Conservation (phyloP, 2,888 invertebrate species). For the Brenthis hecate region DNA sequence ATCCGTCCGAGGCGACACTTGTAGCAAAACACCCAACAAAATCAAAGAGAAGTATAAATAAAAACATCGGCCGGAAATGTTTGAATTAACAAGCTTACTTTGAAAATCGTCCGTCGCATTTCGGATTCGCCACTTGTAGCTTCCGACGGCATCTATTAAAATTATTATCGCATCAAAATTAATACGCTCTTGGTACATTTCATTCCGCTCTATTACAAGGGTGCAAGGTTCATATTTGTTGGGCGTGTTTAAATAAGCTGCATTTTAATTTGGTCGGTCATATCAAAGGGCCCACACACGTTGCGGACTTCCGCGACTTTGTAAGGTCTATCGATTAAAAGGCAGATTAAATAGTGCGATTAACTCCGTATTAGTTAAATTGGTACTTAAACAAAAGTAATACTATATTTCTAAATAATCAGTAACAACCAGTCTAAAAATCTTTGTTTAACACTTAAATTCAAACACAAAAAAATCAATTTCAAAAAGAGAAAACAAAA, state of each 20-base stretch:
- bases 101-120: constrained; percentile 46
- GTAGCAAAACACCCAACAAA: constrained; percentile 27
- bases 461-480: too few relatives aligned
- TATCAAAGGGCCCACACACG: constrained; percentile 64
- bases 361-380: background rate
- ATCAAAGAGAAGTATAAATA: constrained; percentile 46
- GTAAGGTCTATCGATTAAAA: constrained; percentile 43
- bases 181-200: constrained; percentile 12
- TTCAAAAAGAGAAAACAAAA: too few relatives aligned
- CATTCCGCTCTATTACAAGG: background rate
- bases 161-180: constrained; percentile 45
- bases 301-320: constrained; percentile 57
- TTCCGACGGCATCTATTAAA: constrained; percentile 49
- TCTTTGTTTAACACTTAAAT: too few relatives aligned
- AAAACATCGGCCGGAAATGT: constrained; percentile 50
- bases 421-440: too few relatives aligned
- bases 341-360: constrained; percentile 25
- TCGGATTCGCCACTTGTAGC: constrained; percentile 51
- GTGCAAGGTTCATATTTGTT: constrained; percentile 1
- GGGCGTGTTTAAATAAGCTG: background rate
- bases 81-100: constrained; percentile 48
- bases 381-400: constrained; percentile 3
- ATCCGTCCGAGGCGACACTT: constrained; percentile 23
- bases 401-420: too few relatives aligned
- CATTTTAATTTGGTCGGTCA: constrained; percentile 27